Evolutionary conservation across 2,888 invertebrate genomes (phyloP).

Genomic region (Pegoplata infirma): DNA sequence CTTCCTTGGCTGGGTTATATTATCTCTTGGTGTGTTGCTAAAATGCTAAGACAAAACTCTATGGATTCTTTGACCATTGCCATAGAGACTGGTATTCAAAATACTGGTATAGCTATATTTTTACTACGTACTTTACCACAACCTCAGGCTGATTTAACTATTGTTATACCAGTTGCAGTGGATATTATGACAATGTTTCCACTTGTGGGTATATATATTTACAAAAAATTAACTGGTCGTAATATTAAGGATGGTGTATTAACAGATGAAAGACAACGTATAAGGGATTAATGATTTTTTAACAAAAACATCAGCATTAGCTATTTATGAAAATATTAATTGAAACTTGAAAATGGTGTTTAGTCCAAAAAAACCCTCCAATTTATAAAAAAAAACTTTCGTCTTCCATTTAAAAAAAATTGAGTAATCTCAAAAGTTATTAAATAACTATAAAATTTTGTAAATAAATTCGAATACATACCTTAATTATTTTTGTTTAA

Average conservation of each 20-base stretch:
- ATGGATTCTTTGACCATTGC: slow-evolving; percentile 91
- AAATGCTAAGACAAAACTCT: slow-evolving; percentile 81
- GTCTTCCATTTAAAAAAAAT: not conserved
- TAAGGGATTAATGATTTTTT: not conserved
- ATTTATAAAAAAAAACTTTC: not conserved
- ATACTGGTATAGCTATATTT: slow-evolving; percentile 94
- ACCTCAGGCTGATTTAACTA: slow-evolving; percentile 93
- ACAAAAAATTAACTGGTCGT: slow-evolving; percentile 67
- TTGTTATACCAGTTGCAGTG: slow-evolving; percentile 93
- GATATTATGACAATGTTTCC: slow-evolving; percentile 97
- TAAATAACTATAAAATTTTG: not conserved
- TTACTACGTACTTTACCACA: slow-evolving; percentile 88
- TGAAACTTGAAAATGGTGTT: no score
- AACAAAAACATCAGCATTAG: not conserved
- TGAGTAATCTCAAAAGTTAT: slow-evolving; percentile 3
- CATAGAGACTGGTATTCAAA: slow-evolving; percentile 95
- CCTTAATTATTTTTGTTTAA: slow-evolving; percentile 31
- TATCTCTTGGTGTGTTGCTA: slow-evolving; percentile 83
- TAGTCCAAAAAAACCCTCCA: not conserved
- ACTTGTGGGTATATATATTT: slow-evolving; percentile 81
- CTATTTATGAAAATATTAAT: not conserved
- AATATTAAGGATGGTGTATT: slow-evolving; percentile 61
- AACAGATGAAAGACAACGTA: slow-evolving; percentile 34
- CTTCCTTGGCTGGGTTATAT: slow-evolving; percentile 90
- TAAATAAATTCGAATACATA: slow-evolving; percentile 24